phyloP scores from a whole-genome alignment of 2,888 invertebrate genomes.

The Colletes collaris region DNA sequence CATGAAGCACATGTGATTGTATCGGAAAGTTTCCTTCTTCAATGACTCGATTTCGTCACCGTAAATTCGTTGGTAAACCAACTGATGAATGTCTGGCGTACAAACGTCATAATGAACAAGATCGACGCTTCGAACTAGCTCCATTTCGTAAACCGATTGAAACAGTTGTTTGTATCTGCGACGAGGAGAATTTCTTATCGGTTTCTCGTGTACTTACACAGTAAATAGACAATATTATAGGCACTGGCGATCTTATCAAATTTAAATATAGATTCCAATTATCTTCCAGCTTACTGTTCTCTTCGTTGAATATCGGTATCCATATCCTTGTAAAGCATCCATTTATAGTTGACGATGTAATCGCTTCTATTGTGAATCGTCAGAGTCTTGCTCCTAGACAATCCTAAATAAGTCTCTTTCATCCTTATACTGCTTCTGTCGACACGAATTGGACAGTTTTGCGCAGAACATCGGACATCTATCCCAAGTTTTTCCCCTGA shows the following conservation, averaged over 20 bases:
- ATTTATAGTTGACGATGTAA: slow-evolving; percentile 84
- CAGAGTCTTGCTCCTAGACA: slow-evolving; percentile 84
- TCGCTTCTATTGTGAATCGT: slow-evolving; percentile 85
- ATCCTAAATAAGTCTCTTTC: slow-evolving; percentile 85
- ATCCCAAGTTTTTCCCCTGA: slow-evolving; percentile 84
- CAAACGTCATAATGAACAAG: slow-evolving; percentile 72
- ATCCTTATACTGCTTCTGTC: slow-evolving; percentile 84
- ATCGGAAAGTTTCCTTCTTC: slow-evolving; percentile 78
- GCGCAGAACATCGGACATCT: slow-evolving; percentile 82
- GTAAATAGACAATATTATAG: no score
- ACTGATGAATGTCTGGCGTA: slow-evolving; percentile 62
- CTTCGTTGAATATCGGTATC: slow-evolving; percentile 81
- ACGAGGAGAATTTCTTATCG: not conserved
- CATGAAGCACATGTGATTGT: slow-evolving; percentile 81
- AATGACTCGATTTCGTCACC: slow-evolving; percentile 80
- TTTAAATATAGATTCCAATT: no score
- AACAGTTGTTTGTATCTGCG: slow-evolving; percentile 63
- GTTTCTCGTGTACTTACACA: no score
- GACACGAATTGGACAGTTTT: slow-evolving; percentile 84
- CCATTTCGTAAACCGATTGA: slow-evolving; percentile 60
- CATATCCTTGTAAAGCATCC: slow-evolving; percentile 84
- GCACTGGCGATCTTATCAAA: no score
- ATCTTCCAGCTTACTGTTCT: slow-evolving; percentile 63
- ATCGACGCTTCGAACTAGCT: slow-evolving; percentile 60
- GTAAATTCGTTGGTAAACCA: slow-evolving; percentile 82